A percentile compares a stretch with the other conserved stretches of the same genome.
These are phyloP conservation scores for Aproaerema taeniolella DNA, from an alignment of 2,888 invertebrate species.

Conservation along the genomic window DNA sequence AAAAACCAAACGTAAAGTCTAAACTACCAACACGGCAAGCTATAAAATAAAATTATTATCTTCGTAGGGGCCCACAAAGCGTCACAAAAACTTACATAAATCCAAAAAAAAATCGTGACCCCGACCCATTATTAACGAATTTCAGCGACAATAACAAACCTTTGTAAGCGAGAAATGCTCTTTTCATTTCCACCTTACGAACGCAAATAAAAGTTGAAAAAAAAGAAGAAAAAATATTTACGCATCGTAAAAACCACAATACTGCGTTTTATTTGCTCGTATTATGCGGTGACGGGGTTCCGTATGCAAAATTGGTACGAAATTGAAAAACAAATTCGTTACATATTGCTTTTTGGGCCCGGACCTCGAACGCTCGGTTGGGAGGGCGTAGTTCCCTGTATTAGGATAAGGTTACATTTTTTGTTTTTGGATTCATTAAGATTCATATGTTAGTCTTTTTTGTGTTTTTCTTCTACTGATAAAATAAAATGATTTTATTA, in stretches of 20 bases:
- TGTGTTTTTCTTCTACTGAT: too few relatives aligned
- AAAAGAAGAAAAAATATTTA: constrained; percentile 50
- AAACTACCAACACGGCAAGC: too few relatives aligned
- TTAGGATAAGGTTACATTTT: too few relatives aligned
- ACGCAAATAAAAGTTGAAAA: constrained; percentile 49
- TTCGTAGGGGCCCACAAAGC: too few relatives aligned
- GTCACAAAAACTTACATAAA: too few relatives aligned
- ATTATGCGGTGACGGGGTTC: constrained; percentile 42
- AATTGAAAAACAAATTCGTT: constrained; percentile 78
- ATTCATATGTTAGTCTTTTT: too few relatives aligned
- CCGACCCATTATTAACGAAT: constrained; percentile 43
- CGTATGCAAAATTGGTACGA: constrained; percentile 75
- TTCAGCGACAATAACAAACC: constrained; percentile 36
- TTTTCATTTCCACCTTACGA: constrained; percentile 57
- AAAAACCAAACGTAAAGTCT: too few relatives aligned
- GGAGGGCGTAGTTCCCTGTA: too few relatives aligned
- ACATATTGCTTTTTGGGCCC: constrained; percentile 73
- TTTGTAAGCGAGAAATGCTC: constrained; percentile 42
- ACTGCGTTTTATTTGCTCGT: constrained; percentile 58
- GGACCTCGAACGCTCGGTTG: constrained; percentile 25
- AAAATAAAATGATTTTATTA: too few relatives aligned
- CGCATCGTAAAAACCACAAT: constrained; percentile 73
- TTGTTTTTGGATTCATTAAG: too few relatives aligned
- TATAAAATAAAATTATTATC: too few relatives aligned
- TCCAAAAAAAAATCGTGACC: not conserved